Evolutionary conservation across 2,888 invertebrate genomes (phyloP).

Genomic region (Lysandra coridon): DNA sequence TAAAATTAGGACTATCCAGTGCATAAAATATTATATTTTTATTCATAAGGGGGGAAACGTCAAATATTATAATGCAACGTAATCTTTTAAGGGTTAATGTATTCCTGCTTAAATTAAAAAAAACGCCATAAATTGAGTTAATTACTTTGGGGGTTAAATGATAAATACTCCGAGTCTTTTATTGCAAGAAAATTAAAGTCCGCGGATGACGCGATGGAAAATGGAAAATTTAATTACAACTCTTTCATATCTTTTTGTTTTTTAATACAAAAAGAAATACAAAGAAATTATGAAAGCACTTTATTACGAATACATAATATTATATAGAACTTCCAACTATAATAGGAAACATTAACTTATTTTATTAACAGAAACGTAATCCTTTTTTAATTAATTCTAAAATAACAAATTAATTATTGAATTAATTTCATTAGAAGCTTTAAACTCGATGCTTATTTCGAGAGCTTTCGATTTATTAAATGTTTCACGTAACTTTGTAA

Average conservation of each 20-base stretch:
- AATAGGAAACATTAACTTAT: not conserved
- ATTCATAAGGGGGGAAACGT: not conserved
- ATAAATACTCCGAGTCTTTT: constrained; percentile 35
- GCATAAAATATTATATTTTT: too few species aligned
- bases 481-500: constrained; percentile 11
- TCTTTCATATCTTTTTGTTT: constrained; percentile 9
- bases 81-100: not conserved
- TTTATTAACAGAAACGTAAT: not conserved
- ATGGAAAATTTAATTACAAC: constrained; percentile 25
- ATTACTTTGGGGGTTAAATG: constrained; percentile 39
- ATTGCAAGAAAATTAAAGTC: constrained; percentile 11
- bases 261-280: not conserved
- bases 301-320: not conserved
- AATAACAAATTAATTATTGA: not conserved
- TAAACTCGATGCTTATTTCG: not conserved
- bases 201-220: not conserved
- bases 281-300: not conserved
- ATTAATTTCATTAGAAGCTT: constrained; percentile 4
- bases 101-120: not conserved
- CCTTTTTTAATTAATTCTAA: not conserved
- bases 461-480: constrained; percentile 11
- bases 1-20: too few species aligned
- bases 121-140: constrained; percentile 38
- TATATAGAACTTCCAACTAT: not conserved
- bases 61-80: not conserved